These are phyloP conservation scores for Myotis myotis DNA, from an alignment of 2,797 vertebrate species.

Conservation along the genomic window DNA sequence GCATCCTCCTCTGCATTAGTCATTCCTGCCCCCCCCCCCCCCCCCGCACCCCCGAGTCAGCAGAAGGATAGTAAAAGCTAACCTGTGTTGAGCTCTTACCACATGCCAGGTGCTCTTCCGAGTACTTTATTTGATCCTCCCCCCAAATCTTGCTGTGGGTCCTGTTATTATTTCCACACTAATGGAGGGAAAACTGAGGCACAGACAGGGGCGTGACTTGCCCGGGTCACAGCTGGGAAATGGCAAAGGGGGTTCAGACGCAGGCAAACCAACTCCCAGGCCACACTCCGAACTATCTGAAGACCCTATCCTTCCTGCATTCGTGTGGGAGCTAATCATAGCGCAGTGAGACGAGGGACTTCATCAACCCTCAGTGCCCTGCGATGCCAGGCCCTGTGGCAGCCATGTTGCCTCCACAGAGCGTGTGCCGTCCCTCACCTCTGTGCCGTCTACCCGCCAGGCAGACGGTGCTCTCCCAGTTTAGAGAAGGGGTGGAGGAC, in stretches of 20 bases:
- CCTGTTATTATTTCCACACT: background rate
- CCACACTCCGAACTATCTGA: background rate
- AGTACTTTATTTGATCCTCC: background rate
- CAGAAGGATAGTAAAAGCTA: background rate
- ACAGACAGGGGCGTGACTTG: too few species aligned
- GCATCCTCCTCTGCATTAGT: too few species aligned
- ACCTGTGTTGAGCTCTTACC: background rate
- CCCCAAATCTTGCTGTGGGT: background rate
- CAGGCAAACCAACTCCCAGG: background rate
- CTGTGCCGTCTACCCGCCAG: background rate
- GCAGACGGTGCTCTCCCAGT: background rate
- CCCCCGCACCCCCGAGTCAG: background rate
- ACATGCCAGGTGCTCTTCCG: background rate
- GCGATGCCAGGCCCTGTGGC: rapidly evolving
- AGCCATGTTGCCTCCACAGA: background rate
- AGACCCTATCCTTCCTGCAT: background rate
- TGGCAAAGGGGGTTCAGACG: background rate
- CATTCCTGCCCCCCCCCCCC: background rate
- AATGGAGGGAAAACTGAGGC: background rate
- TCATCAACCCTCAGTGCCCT: background rate
- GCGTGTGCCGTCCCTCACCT: rapidly evolving
- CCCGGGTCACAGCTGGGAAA: background rate
- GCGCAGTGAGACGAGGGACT: background rate
- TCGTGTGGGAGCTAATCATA: background rate
- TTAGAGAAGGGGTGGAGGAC: background rate